Conservation (phyloP, 2,888 invertebrate species). For the Drosophila meridionalis region DNA sequence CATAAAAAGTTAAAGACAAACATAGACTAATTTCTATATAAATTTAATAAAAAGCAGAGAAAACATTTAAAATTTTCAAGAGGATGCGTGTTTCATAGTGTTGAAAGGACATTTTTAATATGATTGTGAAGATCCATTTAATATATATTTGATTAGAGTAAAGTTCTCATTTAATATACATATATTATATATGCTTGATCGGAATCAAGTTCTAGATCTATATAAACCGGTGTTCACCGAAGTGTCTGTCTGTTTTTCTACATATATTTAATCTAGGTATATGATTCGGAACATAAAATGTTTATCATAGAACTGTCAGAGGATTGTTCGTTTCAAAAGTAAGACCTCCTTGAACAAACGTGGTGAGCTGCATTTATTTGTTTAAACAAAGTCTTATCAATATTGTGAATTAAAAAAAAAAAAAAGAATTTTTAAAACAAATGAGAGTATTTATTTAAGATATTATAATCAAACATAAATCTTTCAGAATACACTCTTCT, state of each 20-base stretch:
- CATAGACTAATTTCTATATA: slow-evolving; percentile 10
- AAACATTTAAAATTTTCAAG: background rate
- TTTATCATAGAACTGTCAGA: background rate
- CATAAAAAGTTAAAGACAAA: slow-evolving; percentile 35
- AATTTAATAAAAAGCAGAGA: background rate
- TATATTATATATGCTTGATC: too few relatives aligned
- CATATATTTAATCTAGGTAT: background rate
- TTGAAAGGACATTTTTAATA: background rate
- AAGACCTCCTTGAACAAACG: background rate
- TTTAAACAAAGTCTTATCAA: slow-evolving; percentile 1
- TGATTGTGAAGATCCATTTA: background rate
- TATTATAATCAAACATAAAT: too few relatives aligned
- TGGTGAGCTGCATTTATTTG: background rate
- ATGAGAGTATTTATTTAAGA: too few relatives aligned
- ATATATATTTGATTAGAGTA: background rate
- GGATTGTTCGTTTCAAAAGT: background rate
- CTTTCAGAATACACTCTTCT: background rate
- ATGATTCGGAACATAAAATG: background rate
- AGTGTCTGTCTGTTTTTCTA: background rate
- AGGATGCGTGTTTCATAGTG: background rate
- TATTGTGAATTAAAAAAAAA: too few relatives aligned
- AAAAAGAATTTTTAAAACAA: too few relatives aligned
- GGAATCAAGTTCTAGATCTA: background rate
- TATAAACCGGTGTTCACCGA: background rate
- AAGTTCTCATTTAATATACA: too few relatives aligned